Conservation (phyloP, 2,888 invertebrate genomes). For the Linyphia triangularis region DNA sequence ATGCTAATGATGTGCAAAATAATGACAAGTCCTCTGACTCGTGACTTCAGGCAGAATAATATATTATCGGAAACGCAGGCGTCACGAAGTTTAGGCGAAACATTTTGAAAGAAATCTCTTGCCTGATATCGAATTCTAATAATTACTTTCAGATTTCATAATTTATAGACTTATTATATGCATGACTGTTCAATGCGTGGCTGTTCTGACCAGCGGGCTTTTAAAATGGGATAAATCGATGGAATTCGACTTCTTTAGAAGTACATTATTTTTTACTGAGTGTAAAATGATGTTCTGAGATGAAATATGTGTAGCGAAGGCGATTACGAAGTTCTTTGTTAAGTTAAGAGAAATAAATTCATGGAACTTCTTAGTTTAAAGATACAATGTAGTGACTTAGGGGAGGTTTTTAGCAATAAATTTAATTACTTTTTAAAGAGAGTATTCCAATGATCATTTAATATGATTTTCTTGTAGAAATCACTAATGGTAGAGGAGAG, state of each 20-base stretch:
- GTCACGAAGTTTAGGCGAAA: slow-evolving; percentile 46
- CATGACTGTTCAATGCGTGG: no score
- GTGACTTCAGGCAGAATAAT: slow-evolving; percentile 64
- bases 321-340: no score
- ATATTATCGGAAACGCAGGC: slow-evolving; percentile 48
- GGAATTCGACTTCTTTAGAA: neutral
- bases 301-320: no score
- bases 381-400: no score
- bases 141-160: slow-evolving; percentile 67
- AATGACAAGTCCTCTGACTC: slow-evolving; percentile 44
- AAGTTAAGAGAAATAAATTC: no score
- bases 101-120: slow-evolving; percentile 52
- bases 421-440: no score
- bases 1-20: slow-evolving; percentile 45
- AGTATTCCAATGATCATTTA: no score
- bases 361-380: no score
- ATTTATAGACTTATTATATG: slow-evolving; percentile 66
- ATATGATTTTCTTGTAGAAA: no score
- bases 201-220: slow-evolving; percentile 40
- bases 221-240: slow-evolving; percentile 19
- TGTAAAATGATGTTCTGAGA: neutral
- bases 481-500: no score
- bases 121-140: slow-evolving; percentile 74
- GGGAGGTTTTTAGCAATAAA: no score
- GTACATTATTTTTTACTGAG: neutral